phyloP scores from a whole-genome alignment of 2,888 invertebrate genomes.

The Xestobium rufovillosum region DNA sequence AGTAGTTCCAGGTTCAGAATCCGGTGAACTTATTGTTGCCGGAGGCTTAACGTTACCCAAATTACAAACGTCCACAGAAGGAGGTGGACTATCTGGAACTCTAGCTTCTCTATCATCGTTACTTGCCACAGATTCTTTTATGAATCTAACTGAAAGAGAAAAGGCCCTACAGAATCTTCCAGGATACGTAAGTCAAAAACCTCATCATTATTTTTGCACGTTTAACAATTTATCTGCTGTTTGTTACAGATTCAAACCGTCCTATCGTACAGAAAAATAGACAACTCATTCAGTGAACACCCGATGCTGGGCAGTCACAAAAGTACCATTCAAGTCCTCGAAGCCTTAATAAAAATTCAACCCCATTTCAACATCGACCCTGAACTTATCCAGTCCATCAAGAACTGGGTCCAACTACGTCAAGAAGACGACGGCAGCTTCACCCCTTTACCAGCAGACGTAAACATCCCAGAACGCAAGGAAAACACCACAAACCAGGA shows the following conservation, averaged over 20 bases:
- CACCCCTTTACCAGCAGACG: conserved; percentile 51
- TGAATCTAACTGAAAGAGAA: conserved; percentile 43
- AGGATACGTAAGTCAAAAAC: conserved; percentile 50
- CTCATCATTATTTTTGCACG: no score
- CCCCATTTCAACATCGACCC: conserved; percentile 56
- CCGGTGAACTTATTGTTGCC: conserved; percentile 53
- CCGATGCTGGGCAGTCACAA: conserved; percentile 55
- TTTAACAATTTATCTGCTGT: background rate
- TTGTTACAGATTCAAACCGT: conserved; percentile 52
- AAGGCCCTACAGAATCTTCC: conserved; percentile 48
- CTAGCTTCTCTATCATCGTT: conserved; percentile 53
- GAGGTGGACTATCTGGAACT: conserved; percentile 44
- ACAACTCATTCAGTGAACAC: conserved; percentile 61
- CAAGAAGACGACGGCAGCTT: conserved; percentile 57
- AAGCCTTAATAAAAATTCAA: conserved; percentile 54
- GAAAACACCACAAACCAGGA: conserved; percentile 46
- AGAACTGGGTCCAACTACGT: conserved; percentile 54
- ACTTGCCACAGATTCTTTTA: no score
- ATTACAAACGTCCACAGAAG: conserved; percentile 28
- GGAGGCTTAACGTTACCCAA: conserved; percentile 55
- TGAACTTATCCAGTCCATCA: conserved; percentile 51
- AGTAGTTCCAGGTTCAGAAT: conserved; percentile 58
- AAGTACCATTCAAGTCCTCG: conserved; percentile 52
- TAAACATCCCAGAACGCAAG: conserved; percentile 37
- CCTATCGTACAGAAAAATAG: conserved; percentile 54